Evolutionary conservation across 1,140 invertebrate species (phyloP).

Genomic region (Globodera ellingtonae): DNA sequence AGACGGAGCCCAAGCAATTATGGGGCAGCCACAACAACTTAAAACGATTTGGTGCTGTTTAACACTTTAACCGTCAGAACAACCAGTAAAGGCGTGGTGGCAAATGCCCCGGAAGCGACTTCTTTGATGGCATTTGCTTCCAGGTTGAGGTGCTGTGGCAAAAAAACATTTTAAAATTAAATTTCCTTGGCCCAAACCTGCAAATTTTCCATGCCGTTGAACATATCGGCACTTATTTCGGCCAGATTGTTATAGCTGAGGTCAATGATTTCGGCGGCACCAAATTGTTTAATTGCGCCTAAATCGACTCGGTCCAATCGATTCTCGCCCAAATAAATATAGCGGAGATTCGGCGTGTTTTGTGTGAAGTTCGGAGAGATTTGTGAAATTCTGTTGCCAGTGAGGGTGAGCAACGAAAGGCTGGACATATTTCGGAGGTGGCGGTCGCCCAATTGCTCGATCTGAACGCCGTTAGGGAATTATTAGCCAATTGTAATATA

Average conservation of each 20-base stretch:
- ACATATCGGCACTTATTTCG: slow-evolving; percentile 55
- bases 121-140: slow-evolving; percentile 61
- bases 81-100: slow-evolving; percentile 58
- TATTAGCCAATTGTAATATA: not conserved
- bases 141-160: slow-evolving; percentile 55
- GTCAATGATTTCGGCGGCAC: slow-evolving; percentile 57
- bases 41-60: no score
- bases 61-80: no score
- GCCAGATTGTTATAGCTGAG: slow-evolving; percentile 60
- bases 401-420: slow-evolving; percentile 57
- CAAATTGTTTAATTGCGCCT: slow-evolving; percentile 57
- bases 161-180: not conserved
- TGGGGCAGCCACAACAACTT: slow-evolving; percentile 58
- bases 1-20: slow-evolving; percentile 57
- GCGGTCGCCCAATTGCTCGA: slow-evolving; percentile 48
- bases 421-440: slow-evolving; percentile 56
- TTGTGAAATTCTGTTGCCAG: slow-evolving; percentile 58
- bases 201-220: slow-evolving; percentile 57
- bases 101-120: slow-evolving; percentile 61
- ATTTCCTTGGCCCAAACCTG: slow-evolving; percentile 28
- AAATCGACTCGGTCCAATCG: slow-evolving; percentile 47
- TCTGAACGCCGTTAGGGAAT: slow-evolving; percentile 43
- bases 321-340: slow-evolving; percentile 62
- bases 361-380: slow-evolving; percentile 58
- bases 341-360: slow-evolving; percentile 53